These are phyloP conservation scores for Holacanthus passer DNA, from an alignment of 2,113 vertebrate genomes.

Conservation along the genomic window DNA sequence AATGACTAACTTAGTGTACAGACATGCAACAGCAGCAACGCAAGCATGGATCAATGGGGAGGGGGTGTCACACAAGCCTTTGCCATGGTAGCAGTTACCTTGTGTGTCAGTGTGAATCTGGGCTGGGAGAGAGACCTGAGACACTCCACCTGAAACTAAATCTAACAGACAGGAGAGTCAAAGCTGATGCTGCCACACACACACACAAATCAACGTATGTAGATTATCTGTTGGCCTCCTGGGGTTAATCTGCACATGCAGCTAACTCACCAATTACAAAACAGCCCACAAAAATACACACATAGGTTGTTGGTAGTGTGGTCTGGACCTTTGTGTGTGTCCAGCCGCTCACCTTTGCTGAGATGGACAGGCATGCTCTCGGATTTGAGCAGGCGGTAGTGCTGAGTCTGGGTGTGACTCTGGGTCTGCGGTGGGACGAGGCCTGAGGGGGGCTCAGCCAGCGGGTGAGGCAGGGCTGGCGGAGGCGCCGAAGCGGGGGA, in stretches of 20 bases:
- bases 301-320: not conserved
- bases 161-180: conserved; percentile 85
- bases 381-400: conserved; percentile 94
- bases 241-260: conserved; percentile 40
- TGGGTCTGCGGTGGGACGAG: conserved; percentile 58
- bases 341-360: conserved; percentile 90
- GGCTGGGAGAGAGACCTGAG: conserved; percentile 84
- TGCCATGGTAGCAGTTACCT: conserved; percentile 86
- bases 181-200: conserved; percentile 33
- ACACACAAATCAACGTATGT: conserved; percentile 16
- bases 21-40: conserved; percentile 13
- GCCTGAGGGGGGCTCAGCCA: conserved; percentile 69
- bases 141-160: conserved; percentile 85
- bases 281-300: not conserved
- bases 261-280: not conserved
- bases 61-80: conserved; percentile 45
- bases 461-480: conserved; percentile 66
- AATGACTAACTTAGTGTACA: not conserved
- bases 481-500: conserved; percentile 58
- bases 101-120: conserved; percentile 87
- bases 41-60: not conserved
- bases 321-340: not conserved
- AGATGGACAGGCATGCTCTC: conserved; percentile 98
- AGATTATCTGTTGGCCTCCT: not conserved
- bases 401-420: conserved; percentile 76